These are phyloP conservation scores for Leptobrachium ailaonicum DNA, from an alignment of 2,113 vertebrate species.

Conservation along the genomic window DNA sequence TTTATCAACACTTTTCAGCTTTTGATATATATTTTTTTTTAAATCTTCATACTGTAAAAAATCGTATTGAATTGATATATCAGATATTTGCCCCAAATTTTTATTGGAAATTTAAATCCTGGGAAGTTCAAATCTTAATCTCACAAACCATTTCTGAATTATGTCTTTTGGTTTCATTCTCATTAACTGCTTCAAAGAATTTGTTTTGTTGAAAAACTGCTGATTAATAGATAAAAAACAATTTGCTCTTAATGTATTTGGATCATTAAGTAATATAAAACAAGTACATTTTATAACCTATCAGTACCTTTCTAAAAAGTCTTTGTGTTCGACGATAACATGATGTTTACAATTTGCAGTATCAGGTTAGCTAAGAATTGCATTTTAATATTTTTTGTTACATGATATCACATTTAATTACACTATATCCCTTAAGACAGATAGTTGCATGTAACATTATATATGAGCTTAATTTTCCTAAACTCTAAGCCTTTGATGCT, in stretches of 20 bases:
- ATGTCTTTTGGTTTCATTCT: too few species aligned
- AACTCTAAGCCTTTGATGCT: slow-evolving; percentile 35
- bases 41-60: too few species aligned
- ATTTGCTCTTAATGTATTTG: neutral
- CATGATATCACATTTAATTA: slow-evolving; percentile 44
- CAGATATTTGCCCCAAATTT: too few species aligned
- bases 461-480: slow-evolving; percentile 45
- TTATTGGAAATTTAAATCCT: too few species aligned
- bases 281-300: neutral
- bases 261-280: neutral
- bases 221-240: neutral
- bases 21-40: too few species aligned
- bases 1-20: too few species aligned
- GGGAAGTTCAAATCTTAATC: too few species aligned
- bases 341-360: slow-evolving; percentile 35
- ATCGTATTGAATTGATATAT: too few species aligned
- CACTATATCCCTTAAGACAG: slow-evolving; percentile 40
- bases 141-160: too few species aligned
- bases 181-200: too few species aligned
- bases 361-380: slow-evolving; percentile 43
- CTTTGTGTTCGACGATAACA: neutral
- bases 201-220: too few species aligned
- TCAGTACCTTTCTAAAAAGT: neutral
- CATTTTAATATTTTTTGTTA: slow-evolving; percentile 45
- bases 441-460: slow-evolving; percentile 43